Conservation (phyloP, 1,140 invertebrate genomes). For the Sinonovacula constricta region DNA sequence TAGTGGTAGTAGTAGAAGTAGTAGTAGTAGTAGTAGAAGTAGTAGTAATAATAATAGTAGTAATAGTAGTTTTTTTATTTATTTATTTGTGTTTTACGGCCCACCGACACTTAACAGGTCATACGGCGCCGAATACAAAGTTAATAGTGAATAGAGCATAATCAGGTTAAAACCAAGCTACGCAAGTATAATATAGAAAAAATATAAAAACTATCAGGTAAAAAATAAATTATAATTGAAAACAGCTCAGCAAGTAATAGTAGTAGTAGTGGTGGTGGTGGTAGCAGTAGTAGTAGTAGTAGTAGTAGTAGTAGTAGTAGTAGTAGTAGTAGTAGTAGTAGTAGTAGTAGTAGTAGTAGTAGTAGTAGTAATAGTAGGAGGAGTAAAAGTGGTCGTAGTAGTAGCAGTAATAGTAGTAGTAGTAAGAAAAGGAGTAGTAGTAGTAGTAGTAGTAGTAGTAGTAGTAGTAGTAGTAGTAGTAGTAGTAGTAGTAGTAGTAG, state of each 20-base stretch:
- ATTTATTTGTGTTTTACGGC: background rate
- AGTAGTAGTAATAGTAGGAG: too few relatives aligned
- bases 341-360: slow-evolving; percentile 1
- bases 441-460: slow-evolving; percentile 6
- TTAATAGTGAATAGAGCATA: too few relatives aligned
- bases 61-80: background rate
- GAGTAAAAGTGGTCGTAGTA: too few relatives aligned
- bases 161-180: too few relatives aligned
- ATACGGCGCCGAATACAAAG: too few relatives aligned
- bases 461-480: background rate
- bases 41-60: slow-evolving; percentile 4
- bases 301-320: slow-evolving; percentile 12
- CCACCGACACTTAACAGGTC: background rate
- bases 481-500: too few relatives aligned
- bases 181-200: too few relatives aligned
- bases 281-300: slow-evolving; percentile 10
- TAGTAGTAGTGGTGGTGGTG: slow-evolving; percentile 5
- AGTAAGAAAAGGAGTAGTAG: background rate
- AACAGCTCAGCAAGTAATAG: too few relatives aligned
- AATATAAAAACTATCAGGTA: too few relatives aligned
- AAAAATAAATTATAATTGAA: too few relatives aligned
- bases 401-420: too few relatives aligned
- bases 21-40: slow-evolving; percentile 1
- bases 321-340: slow-evolving; percentile 12
- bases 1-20: slow-evolving; percentile 4